These are phyloP conservation scores for Tragelaphus oryx DNA, from an alignment of 2,797 vertebrate genomes.

Conservation along the genomic window DNA sequence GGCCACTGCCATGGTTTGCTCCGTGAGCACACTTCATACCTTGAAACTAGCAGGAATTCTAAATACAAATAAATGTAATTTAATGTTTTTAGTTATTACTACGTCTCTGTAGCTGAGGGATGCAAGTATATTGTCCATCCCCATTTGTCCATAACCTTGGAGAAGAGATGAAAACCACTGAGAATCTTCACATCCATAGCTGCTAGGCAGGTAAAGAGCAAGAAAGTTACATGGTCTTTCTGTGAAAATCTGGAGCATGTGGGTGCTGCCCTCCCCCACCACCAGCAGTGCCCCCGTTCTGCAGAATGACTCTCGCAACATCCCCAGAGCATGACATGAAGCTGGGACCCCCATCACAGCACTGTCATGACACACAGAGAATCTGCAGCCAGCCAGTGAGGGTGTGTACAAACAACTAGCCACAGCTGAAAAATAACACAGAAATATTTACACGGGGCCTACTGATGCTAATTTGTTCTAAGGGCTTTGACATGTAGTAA, in stretches of 20 bases:
- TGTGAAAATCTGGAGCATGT: not conserved
- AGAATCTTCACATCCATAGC: not conserved
- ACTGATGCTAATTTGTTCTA: not conserved
- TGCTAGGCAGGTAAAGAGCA: no score
- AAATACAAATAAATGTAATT: not conserved
- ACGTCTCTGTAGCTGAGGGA: not conserved
- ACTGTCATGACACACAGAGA: not conserved
- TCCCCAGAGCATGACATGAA: not conserved
- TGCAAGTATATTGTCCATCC: not conserved
- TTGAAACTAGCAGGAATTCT: not conserved
- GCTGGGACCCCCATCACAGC: not conserved
- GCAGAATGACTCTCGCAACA: not conserved
- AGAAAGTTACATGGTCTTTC: not conserved
- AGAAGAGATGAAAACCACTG: not conserved
- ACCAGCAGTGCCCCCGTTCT: not conserved
- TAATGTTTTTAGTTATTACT: not conserved
- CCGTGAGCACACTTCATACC: not conserved
- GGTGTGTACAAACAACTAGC: not conserved
- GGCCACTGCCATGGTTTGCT: not conserved
- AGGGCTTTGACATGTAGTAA: not conserved
- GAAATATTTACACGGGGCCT: not conserved
- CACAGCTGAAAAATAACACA: not conserved
- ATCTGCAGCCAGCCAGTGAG: not conserved
- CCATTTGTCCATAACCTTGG: not conserved
- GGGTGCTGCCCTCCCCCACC: not conserved